These are phyloP conservation scores for Thalassoma bifasciatum DNA, from an alignment of 2,113 vertebrate species.

Conservation along the genomic window DNA sequence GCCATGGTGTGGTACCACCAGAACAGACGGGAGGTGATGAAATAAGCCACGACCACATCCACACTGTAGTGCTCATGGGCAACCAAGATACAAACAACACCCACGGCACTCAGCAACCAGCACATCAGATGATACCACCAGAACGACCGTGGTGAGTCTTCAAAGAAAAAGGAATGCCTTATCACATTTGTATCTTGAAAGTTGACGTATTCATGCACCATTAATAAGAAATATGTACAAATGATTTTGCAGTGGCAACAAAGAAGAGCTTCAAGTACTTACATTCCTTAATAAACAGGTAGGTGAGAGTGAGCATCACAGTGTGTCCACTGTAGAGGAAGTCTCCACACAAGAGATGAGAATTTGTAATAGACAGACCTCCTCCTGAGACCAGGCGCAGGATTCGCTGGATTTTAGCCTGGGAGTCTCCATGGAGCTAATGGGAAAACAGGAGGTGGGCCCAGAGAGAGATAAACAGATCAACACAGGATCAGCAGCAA, in stretches of 20 bases:
- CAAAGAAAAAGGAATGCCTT: background rate
- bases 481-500: background rate
- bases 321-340: slow-evolving; percentile 98
- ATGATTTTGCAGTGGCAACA: slow-evolving; percentile 30
- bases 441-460: slow-evolving; percentile 21
- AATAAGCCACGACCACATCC: slow-evolving; percentile 95
- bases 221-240: slow-evolving; percentile 30
- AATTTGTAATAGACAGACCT: slow-evolving; percentile 94
- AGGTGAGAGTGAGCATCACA: slow-evolving; percentile 93
- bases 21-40: slow-evolving; percentile 95
- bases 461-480: background rate
- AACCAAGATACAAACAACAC: slow-evolving; percentile 93
- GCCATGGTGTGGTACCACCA: slow-evolving; percentile 99
- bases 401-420: slow-evolving; percentile 93
- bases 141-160: slow-evolving; percentile 95
- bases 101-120: slow-evolving; percentile 94
- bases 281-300: slow-evolving; percentile 99
- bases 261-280: slow-evolving; percentile 76
- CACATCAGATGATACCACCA: slow-evolving; percentile 98
- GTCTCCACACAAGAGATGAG: slow-evolving; percentile 95
- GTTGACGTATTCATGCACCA: slow-evolving; percentile 40
- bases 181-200: background rate
- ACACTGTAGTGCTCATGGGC: slow-evolving; percentile 97
- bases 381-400: slow-evolving; percentile 93
- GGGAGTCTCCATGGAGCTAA: slow-evolving; percentile 93